A percentile compares a stretch with the other conserved stretches of the same genome.
Conservation (phyloP, 1,140 invertebrate genomes). For the Anastrepha ludens region DNA sequence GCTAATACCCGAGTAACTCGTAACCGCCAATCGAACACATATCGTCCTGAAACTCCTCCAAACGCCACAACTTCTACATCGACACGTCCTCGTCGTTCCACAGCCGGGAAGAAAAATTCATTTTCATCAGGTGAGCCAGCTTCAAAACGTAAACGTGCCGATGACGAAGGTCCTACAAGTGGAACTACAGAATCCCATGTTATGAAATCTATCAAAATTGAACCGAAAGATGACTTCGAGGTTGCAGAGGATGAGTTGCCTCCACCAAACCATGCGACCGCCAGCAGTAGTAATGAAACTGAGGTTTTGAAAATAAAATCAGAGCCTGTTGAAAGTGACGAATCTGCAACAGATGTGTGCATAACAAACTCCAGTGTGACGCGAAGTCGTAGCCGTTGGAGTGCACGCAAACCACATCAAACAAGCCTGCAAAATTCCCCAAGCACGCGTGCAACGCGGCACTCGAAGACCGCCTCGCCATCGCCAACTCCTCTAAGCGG, state of each 20-base stretch:
- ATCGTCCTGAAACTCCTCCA: slow-evolving; percentile 58
- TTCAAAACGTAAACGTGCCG: slow-evolving; percentile 67
- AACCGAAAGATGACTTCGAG: slow-evolving; percentile 59
- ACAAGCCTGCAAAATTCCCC: slow-evolving; percentile 20
- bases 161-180: slow-evolving; percentile 58
- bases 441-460: slow-evolving; percentile 66
- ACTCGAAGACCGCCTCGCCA: slow-evolving; percentile 67
- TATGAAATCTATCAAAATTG: slow-evolving; percentile 65
- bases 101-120: slow-evolving; percentile 51
- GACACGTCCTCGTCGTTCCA: slow-evolving; percentile 58
- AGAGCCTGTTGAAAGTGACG: slow-evolving; percentile 64
- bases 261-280: slow-evolving; percentile 1
- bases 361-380: slow-evolving; percentile 56
- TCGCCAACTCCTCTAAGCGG: slow-evolving; percentile 54
- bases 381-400: slow-evolving; percentile 62
- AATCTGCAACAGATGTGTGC: slow-evolving; percentile 53
- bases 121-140: slow-evolving; percentile 55
- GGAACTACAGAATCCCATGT: slow-evolving; percentile 51
- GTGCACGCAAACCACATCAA: slow-evolving; percentile 55
- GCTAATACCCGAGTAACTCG: slow-evolving; percentile 67
- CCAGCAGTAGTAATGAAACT: slow-evolving; percentile 57
- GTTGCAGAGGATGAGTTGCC: slow-evolving; percentile 57
- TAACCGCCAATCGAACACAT: slow-evolving; percentile 65
- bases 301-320: slow-evolving; percentile 63
- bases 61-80: slow-evolving; percentile 17